These are phyloP conservation scores for Hippocampus guttulatus DNA, from an alignment of 2,113 vertebrate genomes.

Conservation along the genomic window DNA sequence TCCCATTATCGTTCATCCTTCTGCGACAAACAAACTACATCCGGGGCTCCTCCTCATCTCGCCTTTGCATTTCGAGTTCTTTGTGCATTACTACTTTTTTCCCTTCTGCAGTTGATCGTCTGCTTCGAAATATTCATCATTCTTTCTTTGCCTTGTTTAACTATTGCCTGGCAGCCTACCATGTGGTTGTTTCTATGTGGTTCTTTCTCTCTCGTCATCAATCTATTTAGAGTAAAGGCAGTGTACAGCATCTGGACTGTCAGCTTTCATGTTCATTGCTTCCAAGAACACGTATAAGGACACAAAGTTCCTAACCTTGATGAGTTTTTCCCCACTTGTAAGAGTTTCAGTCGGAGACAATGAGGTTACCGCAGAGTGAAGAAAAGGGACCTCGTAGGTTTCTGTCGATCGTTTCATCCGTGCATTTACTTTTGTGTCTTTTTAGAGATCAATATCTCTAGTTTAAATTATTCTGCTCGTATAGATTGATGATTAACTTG, in stretches of 20 bases:
- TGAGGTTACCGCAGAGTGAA: constrained; percentile 2
- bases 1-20: constrained; percentile 14
- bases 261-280: constrained; percentile 1
- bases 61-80: neutral
- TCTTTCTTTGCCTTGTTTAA: neutral
- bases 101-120: neutral
- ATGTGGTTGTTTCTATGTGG: neutral
- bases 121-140: neutral
- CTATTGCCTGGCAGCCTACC: neutral
- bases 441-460: neutral
- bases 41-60: neutral
- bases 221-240: constrained; percentile 13
- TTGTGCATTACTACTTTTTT: neutral
- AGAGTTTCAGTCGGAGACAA: constrained; percentile 18
- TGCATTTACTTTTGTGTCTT: neutral
- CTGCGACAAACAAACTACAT: constrained; percentile 2
- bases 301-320: constrained; percentile 13
- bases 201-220: neutral
- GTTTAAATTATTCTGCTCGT: neutral
- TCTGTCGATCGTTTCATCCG: neutral
- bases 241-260: constrained; percentile 8
- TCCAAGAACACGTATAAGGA: constrained; percentile 27
- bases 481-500: neutral
- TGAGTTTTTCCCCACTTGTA: constrained; percentile 4
- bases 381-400: neutral